Percentiles rank a stretch among this genome's conserved stretches.
Conservation (phyloP, 2,797 vertebrate genomes). For the Acipenser transmontanus region DNA sequence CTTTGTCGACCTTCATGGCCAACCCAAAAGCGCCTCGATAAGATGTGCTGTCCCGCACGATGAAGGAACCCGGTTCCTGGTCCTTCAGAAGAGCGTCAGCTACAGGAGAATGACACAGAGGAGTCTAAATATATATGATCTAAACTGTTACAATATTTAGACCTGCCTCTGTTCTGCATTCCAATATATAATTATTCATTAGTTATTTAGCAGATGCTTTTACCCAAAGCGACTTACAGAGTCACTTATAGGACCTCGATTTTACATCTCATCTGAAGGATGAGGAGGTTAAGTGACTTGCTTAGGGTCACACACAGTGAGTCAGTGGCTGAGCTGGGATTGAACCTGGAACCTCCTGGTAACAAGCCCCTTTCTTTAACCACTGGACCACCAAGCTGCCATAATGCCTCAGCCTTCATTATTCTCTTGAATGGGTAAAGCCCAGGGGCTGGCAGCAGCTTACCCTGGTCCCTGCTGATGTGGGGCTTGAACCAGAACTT, state of each 20-base stretch:
- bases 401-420: too few relatives aligned
- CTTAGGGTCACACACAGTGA: background rate
- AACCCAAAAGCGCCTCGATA: slow-evolving; percentile 79
- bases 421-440: too few relatives aligned
- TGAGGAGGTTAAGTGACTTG: background rate
- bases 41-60: slow-evolving; percentile 83
- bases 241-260: too few relatives aligned
- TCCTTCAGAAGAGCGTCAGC: slow-evolving; percentile 71
- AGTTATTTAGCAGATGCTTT: too few relatives aligned
- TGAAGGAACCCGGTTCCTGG: slow-evolving; percentile 69
- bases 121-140: background rate
- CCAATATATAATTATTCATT: too few relatives aligned
- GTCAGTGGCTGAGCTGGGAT: background rate
- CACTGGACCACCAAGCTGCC: too few relatives aligned
- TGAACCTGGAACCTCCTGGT: background rate
- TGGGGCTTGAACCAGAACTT: slow-evolving; percentile 87
- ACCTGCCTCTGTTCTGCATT: too few relatives aligned
- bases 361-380: background rate
- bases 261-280: too few relatives aligned
- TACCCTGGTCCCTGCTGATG: slow-evolving; percentile 75
- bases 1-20: slow-evolving; percentile 72
- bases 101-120: slow-evolving; percentile 37
- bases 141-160: too few relatives aligned
- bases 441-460: slow-evolving; percentile 12
- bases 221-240: too few relatives aligned